Base-by-base conservation (phyloP, 2,113 vertebrate genomes). In the Vidua chalybeata region DNA sequence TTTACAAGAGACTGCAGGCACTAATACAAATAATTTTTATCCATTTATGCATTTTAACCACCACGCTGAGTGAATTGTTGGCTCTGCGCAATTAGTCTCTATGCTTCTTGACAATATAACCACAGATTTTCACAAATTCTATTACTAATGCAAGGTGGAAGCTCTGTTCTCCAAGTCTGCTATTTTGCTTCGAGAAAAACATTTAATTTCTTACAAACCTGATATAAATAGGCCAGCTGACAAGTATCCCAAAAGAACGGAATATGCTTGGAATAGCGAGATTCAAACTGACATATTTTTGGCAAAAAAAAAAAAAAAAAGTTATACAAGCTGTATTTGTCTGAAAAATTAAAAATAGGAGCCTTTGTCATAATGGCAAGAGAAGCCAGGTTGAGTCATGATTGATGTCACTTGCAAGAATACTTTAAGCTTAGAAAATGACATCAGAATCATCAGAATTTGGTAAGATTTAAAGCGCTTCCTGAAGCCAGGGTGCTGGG, bases 381-480 rank as follows among this genome's bases (percentile, higher is more conserved):
- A 89, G 59, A 93, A n/a, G 56, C 93, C 54, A 92, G 73, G 76
- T 77, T 97, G 82, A 94, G 79, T 95, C 89, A 94, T 95, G 96
- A 97, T 94, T 93, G 93, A 97, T 97, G 96, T 92, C 95, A 96
- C 64, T 92, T 82, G 94, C 92, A 96, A 96, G 95, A 95, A 94
- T 86, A 91, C 21, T 93, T 93, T 72, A 89, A 94, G 82, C 94
- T 96, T 94, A 92, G 91, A 90, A 94, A 94, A 95, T 93, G 87
- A 96, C 93, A 96, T 96, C 91, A 96, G 95, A 97, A 94, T 89
- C 79, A 92, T 88, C 90, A 89, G 88, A 95, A 94, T 88, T 69
- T 76, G 85, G 67, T 76, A 48, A 93, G 87, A 93, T 96, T 95
- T 95, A 84, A 79, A 93, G 74, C 1, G 0, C 30, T 93, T 69